Conservation (phyloP, 2,888 invertebrate genomes). For the Hetaerina titia region DNA sequence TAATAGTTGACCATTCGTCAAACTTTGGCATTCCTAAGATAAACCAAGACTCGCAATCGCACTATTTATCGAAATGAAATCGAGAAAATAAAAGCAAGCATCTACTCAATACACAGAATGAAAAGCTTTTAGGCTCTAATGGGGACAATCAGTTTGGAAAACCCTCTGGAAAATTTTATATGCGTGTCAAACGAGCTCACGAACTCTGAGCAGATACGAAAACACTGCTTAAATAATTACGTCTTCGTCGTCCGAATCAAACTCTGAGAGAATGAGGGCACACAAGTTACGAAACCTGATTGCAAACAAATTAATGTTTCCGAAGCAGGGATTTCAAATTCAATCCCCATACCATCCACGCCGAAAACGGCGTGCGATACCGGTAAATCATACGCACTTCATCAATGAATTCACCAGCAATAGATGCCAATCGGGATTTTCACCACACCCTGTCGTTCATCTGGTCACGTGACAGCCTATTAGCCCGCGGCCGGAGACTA, state of each 20-base stretch:
- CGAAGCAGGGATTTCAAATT: constrained; percentile 23
- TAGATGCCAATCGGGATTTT: not conserved
- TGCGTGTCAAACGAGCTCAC: not conserved
- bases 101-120: too few species aligned
- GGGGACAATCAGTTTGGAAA: not conserved
- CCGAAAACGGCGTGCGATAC: not conserved
- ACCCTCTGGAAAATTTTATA: not conserved
- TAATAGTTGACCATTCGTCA: too few species aligned
- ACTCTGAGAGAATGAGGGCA: not conserved
- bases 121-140: too few species aligned
- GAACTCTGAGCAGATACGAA: not conserved
- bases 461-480: not conserved
- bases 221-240: not conserved
- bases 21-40: too few species aligned
- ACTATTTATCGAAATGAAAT: too few species aligned
- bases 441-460: not conserved
- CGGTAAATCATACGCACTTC: not conserved
- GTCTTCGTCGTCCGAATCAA: not conserved
- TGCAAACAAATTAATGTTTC: constrained; percentile 25
- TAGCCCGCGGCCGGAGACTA: constrained; percentile 2
- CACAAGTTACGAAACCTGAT: not conserved
- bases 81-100: too few species aligned
- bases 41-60: too few species aligned
- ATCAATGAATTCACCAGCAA: not conserved
- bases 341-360: constrained; percentile 12